These are phyloP conservation scores for Cricetomys ansorgei DNA, from an alignment of 2,113 vertebrate species.

Conservation along the genomic window DNA sequence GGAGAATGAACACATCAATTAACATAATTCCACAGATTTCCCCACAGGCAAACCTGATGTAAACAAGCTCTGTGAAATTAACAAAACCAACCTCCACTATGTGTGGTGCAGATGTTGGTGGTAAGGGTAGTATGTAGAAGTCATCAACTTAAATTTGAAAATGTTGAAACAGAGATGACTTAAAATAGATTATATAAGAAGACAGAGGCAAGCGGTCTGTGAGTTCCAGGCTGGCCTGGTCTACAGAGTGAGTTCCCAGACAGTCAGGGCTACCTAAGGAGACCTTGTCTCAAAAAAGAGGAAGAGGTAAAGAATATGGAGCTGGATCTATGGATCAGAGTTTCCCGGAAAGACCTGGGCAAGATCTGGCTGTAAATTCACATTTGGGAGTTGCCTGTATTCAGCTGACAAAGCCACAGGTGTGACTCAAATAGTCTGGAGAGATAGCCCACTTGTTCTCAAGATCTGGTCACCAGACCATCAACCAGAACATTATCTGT, in stretches of 20 bases:
- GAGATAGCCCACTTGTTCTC: neutral
- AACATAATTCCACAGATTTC: neutral
- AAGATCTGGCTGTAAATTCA: conserved; percentile 16
- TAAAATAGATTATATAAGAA: neutral
- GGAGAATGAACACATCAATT: neutral
- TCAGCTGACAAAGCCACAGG: conserved; percentile 1
- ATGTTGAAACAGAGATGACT: neutral
- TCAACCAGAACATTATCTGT: neutral
- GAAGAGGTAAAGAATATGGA: neutral
- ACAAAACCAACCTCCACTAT: neutral
- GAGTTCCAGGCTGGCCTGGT: neutral
- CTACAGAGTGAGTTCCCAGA: neutral
- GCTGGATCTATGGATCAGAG: neutral
- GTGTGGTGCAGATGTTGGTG: neutral
- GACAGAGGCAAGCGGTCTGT: neutral
- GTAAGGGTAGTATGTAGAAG: neutral
- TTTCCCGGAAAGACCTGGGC: neutral
- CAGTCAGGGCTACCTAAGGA: neutral
- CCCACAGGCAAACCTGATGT: neutral
- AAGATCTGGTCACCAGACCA: neutral
- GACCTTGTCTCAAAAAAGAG: neutral
- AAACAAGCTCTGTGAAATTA: neutral
- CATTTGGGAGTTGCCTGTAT: conserved; percentile 1
- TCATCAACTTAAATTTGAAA: conserved; percentile 1
- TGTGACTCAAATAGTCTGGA: conserved; percentile 5